A percentile compares a stretch with the other conserved stretches of the same genome.
phyloP scores from a whole-genome alignment of 2,888 invertebrate species.

The Gandaritis pyraliata region DNA sequence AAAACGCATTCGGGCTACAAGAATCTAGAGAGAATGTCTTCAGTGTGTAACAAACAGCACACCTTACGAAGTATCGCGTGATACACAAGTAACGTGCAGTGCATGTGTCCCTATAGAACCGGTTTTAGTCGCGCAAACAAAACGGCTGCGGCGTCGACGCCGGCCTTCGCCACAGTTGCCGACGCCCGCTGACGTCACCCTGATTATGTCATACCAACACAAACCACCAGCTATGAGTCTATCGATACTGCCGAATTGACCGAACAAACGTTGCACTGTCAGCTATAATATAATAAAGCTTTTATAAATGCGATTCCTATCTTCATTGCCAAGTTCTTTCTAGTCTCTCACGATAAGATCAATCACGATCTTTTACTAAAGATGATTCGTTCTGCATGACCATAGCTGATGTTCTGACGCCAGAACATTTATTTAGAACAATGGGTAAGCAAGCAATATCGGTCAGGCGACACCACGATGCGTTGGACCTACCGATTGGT shows the following conservation, averaged over 20 bases:
- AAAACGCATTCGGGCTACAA: conserved; percentile 3
- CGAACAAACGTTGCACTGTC: conserved; percentile 50
- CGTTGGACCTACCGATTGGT: conserved; percentile 44
- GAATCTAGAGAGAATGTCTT: conserved; percentile 3
- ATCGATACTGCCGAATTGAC: conserved; percentile 55
- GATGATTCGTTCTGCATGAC: conserved; percentile 64
- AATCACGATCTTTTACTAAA: conserved; percentile 40
- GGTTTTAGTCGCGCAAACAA: conserved; percentile 68
- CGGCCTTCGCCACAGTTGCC: conserved; percentile 77
- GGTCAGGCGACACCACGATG: conserved; percentile 45
- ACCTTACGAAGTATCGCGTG: conserved; percentile 50
- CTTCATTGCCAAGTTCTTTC: conserved; percentile 40
- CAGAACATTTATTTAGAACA: conserved; percentile 53
- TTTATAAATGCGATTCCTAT: conserved; percentile 38
- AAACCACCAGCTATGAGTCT: conserved; percentile 51
- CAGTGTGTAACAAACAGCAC: conserved; percentile 19
- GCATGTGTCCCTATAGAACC: conserved; percentile 68
- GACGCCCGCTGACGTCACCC: conserved; percentile 80
- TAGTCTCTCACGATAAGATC: conserved; percentile 37
- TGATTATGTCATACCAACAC: conserved; percentile 78
- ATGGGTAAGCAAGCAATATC: conserved; percentile 49
- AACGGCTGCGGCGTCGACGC: conserved; percentile 50
- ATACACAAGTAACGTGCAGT: conserved; percentile 52
- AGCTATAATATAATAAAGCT: too few relatives aligned
- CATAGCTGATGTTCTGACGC: conserved; percentile 38